These are phyloP conservation scores for Gisinianus flammeolus DNA, from an alignment of 2,888 invertebrate species.

Conservation along the genomic window DNA sequence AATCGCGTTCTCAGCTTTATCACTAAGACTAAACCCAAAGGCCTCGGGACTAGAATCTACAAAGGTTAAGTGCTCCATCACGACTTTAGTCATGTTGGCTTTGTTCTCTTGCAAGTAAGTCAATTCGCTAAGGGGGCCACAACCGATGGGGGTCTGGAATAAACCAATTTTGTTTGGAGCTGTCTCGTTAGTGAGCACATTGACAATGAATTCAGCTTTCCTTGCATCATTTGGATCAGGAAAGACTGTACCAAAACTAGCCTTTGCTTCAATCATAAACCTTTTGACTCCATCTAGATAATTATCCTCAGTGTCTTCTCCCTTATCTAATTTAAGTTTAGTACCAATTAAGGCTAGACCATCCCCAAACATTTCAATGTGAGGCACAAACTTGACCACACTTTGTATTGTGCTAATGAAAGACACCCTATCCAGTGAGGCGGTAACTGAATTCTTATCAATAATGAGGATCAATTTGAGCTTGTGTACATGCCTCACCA, in stretches of 20 bases:
- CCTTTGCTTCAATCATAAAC: too few relatives aligned
- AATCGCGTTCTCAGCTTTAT: background rate
- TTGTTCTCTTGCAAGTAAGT: background rate
- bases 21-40: background rate
- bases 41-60: background rate
- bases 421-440: background rate
- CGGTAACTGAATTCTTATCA: background rate
- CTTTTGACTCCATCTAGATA: too few relatives aligned
- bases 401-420: background rate
- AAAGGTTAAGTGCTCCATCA: background rate
- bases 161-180: background rate
- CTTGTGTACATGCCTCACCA: background rate
- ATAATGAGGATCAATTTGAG: background rate
- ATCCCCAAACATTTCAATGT: background rate
- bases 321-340: background rate
- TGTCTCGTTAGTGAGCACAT: background rate
- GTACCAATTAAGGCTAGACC: background rate
- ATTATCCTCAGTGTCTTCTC: background rate
- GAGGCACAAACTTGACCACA: background rate
- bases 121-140: background rate
- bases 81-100: background rate
- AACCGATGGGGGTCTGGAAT: background rate
- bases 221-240: background rate
- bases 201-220: background rate
- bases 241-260: too few relatives aligned